A percentile compares a stretch with the other conserved stretches of the same genome.
phyloP scores from a whole-genome alignment of 2,797 vertebrate genomes.

The Chaetodon trifasciatus region DNA sequence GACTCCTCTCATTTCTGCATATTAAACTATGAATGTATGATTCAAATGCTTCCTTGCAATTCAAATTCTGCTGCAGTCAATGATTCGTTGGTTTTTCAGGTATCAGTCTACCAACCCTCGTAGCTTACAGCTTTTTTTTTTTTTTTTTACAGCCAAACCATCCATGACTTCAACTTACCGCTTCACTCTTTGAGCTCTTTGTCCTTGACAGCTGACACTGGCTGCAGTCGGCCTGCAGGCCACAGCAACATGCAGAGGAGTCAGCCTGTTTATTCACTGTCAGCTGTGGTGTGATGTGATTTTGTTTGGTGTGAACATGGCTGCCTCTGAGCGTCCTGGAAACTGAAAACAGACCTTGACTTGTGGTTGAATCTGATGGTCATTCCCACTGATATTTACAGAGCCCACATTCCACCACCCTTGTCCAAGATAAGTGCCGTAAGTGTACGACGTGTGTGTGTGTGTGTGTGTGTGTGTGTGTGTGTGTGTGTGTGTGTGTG shows the following conservation, averaged over 20 bases:
- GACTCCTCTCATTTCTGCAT: neutral
- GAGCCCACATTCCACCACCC: slow-evolving; percentile 71
- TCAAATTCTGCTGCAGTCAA: neutral
- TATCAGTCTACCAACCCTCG: neutral
- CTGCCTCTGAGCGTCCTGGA: slow-evolving; percentile 34
- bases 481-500: slow-evolving; percentile 24
- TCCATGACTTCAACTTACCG: neutral
- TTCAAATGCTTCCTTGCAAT: neutral
- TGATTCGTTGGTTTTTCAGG: neutral
- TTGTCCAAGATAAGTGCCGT: slow-evolving; percentile 60
- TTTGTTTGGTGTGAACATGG: slow-evolving; percentile 43
- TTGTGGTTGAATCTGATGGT: slow-evolving; percentile 53
- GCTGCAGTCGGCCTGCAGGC: slow-evolving; percentile 19
- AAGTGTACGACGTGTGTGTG: slow-evolving; percentile 33
- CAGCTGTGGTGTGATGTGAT: slow-evolving; percentile 56
- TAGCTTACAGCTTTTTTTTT: neutral
- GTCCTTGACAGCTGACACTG: slow-evolving; percentile 26
- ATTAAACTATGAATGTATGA: neutral
- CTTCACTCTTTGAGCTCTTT: slow-evolving; percentile 12
- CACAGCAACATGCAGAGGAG: neutral
- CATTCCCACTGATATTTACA: slow-evolving; percentile 74
- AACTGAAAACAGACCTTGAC: slow-evolving; percentile 68
- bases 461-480: slow-evolving; percentile 32
- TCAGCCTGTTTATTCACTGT: slow-evolving; percentile 15
- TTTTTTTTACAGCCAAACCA: too few species aligned